Evolutionary conservation across 2,888 invertebrate genomes (phyloP).

Genomic region (Anoplius nigerrimus): DNA sequence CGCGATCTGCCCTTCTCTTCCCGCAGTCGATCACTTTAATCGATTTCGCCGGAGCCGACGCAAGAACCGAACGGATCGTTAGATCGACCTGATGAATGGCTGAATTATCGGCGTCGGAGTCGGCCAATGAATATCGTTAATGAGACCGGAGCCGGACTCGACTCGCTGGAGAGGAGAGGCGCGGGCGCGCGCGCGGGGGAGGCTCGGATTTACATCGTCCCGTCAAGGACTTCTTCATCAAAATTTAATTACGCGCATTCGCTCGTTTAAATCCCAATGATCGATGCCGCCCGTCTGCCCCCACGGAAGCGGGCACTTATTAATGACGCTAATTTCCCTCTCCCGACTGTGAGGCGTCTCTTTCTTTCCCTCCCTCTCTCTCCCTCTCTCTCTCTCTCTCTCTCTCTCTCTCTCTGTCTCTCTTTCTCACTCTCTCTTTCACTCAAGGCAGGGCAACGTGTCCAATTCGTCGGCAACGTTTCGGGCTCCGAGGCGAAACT

Average conservation of each 20-base stretch:
- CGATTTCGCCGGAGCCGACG: conserved; percentile 57
- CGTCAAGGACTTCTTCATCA: conserved; percentile 39
- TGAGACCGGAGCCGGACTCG: conserved; percentile 50
- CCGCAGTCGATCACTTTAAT: conserved; percentile 67
- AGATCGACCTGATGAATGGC: conserved; percentile 66
- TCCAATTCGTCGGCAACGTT: no score
- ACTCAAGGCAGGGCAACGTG: not conserved
- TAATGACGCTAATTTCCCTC: conserved; percentile 9
- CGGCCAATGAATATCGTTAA: conserved; percentile 66
- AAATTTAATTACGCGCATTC: conserved; percentile 49
- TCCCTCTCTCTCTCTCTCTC: not conserved
- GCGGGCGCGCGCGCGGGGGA: conserved; percentile 36
- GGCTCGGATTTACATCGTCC: conserved; percentile 56
- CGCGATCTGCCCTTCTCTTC: conserved; percentile 22
- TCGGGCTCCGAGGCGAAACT: no score
- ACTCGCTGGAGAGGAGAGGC: no score
- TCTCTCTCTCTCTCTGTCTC: no score
- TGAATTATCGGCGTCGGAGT: conserved; percentile 64
- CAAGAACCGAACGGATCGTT: conserved; percentile 58
- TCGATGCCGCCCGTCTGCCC: conserved; percentile 25
- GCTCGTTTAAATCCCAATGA: conserved; percentile 21
- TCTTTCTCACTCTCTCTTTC: no score
- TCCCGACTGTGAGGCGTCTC: not conserved
- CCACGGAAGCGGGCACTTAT: conserved; percentile 25
- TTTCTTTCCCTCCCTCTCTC: not conserved